Evolutionary conservation across 2,113 vertebrate species (phyloP), one percentile per base, ranked within the genome.

Genomic region (Manacus vitellinus): DNA sequence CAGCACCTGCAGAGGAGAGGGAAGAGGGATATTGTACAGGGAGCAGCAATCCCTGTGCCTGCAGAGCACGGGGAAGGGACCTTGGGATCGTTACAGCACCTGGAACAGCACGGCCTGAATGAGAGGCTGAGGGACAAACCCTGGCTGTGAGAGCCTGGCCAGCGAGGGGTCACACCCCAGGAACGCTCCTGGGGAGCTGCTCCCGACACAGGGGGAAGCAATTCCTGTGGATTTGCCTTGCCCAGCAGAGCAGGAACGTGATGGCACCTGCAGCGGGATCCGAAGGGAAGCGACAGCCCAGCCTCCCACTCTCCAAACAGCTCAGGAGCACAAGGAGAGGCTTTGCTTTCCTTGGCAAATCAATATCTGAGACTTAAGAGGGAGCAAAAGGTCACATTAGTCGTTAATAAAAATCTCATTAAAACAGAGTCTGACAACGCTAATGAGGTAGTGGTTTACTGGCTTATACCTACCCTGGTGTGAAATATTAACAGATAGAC

Each of bases 1-100:
- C 95, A 99, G 98, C 78, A 99, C 99, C 99, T 99, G 97, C n/a
- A 82, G 97, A 97, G 83, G 92, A 41, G 20, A 86, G 54, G 31
- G 35, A 61, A 0, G 44, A 7, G 1, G 2, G 33, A 49, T 18
- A 80, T 1, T 14, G 55, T 3, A 4, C 22, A 20, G 8, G 24
- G 13, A 58, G 12, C 28, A 21, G 20, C 35, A 8, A 22, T 1
- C 41, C 47, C 39, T 5, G 33, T 2, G 23, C 9, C n/a, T 18
- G 56, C 74, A 39, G 52, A n/a, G 67, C 22, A 31, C 17, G 2
- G 10, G 1, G 23, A 6, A 7, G 5, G 37, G 21, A 7, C 18
- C 51, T 37, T 23, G 4, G 55, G n/a, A 25, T 8, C 2, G 0
- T 5, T 11, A 6, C 1, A 2, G 10, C n/a, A 4, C 75, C 25